A percentile compares a stretch with the other conserved stretches of the same genome.
phyloP scores from a whole-genome alignment of 2,797 vertebrate genomes.

The Halcyon leucocephala region DNA sequence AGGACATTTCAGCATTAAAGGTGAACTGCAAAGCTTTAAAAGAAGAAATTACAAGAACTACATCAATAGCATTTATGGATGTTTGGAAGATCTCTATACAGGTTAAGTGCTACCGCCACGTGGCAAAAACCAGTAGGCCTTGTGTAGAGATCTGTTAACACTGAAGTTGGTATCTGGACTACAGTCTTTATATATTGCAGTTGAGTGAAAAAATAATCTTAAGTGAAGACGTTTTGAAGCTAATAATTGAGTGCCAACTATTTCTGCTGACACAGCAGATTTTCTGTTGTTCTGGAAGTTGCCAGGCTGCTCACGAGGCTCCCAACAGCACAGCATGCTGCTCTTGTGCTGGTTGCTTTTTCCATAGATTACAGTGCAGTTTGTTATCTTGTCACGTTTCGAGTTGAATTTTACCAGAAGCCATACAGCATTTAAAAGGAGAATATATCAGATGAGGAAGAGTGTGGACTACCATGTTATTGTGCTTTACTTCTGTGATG shows the following conservation, averaged over 20 bases:
- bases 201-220: not conserved
- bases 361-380: not conserved
- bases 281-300: not conserved
- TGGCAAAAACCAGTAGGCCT: not conserved
- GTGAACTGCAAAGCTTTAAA: slow-evolving; percentile 39
- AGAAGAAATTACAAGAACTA: not conserved
- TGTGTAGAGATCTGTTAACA: not conserved
- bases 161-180: not conserved
- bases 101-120: not conserved
- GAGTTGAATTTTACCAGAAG: not conserved
- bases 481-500: not conserved
- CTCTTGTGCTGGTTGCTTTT: fast-evolving
- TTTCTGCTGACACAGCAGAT: not conserved
- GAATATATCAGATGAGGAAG: not conserved
- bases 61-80: not conserved
- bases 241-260: not conserved
- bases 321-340: not conserved
- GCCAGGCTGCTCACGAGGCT: not conserved
- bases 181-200: not conserved
- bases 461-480: fast-evolving
- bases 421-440: not conserved
- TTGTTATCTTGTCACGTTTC: not conserved
- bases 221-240: not conserved
- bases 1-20: slow-evolving; percentile 2
- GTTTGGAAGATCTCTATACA: not conserved